These are phyloP conservation scores for Oryzias celebensis DNA, from an alignment of 2,113 vertebrate species.

Conservation along the genomic window DNA sequence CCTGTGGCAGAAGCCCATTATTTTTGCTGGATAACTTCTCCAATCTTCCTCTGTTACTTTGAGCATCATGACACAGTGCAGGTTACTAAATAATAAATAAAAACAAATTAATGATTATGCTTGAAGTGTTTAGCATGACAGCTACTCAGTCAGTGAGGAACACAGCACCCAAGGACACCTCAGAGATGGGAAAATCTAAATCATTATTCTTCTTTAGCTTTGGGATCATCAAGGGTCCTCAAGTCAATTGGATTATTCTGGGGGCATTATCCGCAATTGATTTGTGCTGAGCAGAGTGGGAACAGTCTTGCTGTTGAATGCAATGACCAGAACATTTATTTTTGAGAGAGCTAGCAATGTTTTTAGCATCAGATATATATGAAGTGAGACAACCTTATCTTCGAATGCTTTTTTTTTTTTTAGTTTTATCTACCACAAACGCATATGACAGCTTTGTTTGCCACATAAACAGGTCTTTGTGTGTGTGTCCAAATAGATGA, in stretches of 20 bases:
- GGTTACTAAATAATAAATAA: slow-evolving; percentile 69
- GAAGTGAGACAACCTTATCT: slow-evolving; percentile 9
- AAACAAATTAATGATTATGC: slow-evolving; percentile 57
- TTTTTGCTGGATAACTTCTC: too few relatives aligned
- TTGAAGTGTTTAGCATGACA: slow-evolving; percentile 41
- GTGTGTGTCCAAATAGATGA: too few relatives aligned
- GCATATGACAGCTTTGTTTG: too few relatives aligned
- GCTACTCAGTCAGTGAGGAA: slow-evolving; percentile 41
- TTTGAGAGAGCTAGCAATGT: slow-evolving; percentile 7
- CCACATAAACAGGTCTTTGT: too few relatives aligned
- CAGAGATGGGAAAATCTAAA: slow-evolving; percentile 25
- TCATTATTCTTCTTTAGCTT: slow-evolving; percentile 58
- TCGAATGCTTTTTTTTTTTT: too few relatives aligned
- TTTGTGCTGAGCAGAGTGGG: slow-evolving; percentile 36
- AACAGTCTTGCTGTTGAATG: slow-evolving; percentile 41
- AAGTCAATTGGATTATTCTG: slow-evolving; percentile 63
- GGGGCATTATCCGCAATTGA: slow-evolving; percentile 55
- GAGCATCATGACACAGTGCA: slow-evolving; percentile 34
- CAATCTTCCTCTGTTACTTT: slow-evolving; percentile 38
- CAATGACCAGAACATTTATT: slow-evolving; percentile 46
- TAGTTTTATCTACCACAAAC: too few relatives aligned
- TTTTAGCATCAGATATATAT: slow-evolving; percentile 37
- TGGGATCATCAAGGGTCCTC: slow-evolving; percentile 59
- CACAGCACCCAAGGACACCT: slow-evolving; percentile 36
- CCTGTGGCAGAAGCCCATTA: too few relatives aligned